Evolutionary conservation across 2,113 vertebrate species (phyloP).

Genomic region (Castor canadensis): DNA sequence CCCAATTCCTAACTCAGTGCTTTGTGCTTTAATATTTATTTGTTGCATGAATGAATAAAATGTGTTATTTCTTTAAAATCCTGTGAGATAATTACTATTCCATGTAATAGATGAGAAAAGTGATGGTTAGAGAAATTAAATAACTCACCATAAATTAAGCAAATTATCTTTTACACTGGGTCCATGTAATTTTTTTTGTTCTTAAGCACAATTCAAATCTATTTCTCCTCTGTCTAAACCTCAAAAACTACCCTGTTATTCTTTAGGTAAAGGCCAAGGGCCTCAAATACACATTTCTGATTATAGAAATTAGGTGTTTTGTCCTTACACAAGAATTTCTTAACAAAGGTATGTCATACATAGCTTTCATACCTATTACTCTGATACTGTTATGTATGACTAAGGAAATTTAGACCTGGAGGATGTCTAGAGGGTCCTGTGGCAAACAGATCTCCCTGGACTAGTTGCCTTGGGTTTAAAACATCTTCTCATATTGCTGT

Average conservation of each 20-base stretch:
- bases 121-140: neutral
- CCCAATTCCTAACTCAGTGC: neutral
- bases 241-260: neutral
- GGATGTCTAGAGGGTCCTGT: no score
- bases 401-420: neutral
- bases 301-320: neutral
- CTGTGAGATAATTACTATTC: neutral
- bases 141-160: neutral
- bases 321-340: neutral
- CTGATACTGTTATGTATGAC: neutral
- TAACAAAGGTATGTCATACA: neutral
- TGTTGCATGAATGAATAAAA: neutral
- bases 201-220: neutral
- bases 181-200: neutral
- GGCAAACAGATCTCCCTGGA: neutral
- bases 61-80: neutral
- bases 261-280: neutral
- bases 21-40: neutral
- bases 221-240: neutral
- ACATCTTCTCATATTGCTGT: neutral
- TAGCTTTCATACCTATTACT: neutral
- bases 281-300: neutral
- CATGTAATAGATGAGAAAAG: neutral
- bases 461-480: neutral
- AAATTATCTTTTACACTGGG: neutral